Evolutionary conservation across 2,113 vertebrate genomes (phyloP), one percentile per base, ranked within the genome.

Genomic region (Saguinus midas): DNA sequence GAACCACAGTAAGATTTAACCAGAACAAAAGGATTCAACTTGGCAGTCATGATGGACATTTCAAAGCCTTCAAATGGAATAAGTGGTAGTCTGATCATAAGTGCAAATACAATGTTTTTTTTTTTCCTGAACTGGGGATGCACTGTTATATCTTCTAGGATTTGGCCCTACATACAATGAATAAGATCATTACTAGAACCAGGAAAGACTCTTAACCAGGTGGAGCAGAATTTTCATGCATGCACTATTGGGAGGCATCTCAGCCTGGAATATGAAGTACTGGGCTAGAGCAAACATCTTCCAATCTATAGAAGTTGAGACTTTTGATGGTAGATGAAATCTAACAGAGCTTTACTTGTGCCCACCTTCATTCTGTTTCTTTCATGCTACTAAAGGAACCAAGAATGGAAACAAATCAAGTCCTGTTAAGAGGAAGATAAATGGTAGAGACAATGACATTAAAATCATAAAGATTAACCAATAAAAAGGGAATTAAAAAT

Each of bases 271-370:
- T 66, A 90, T 20, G 58, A 96, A 89, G 27, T 35, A 58, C 17
- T 37, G 16, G 12, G 14, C 6, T 66, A 6, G 2, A 32, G 18
- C 64, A 21, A 81, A n/a, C 70, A 40, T 57, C 55, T 87, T 14
- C 11, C 84, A 25, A 37, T 45, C n/a, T 84, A 32, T 9, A 86
- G 37, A 23, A 58, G 25, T 7, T 79, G 20, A 73, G 37, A 90
- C 52, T 73, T 85, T 64, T 48, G 25, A 20, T 72, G 10, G n/a
- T 37, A 64, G 61, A 75, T 91, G n/a, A 97, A 93, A 82, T 45
- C 37, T 76, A 76, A 73, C 13, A 52, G 48, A n/a, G 17, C 4
- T 43, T 66, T 75, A 8, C 6, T 57, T 91, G 8, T 81, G 85
- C 14, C 29, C 18, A 79, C 3, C 3, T 29, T 27, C 1, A 80